Base-by-base conservation (phyloP, 2,888 invertebrate genomes). In the Caenorhabditis japonica region DNA sequence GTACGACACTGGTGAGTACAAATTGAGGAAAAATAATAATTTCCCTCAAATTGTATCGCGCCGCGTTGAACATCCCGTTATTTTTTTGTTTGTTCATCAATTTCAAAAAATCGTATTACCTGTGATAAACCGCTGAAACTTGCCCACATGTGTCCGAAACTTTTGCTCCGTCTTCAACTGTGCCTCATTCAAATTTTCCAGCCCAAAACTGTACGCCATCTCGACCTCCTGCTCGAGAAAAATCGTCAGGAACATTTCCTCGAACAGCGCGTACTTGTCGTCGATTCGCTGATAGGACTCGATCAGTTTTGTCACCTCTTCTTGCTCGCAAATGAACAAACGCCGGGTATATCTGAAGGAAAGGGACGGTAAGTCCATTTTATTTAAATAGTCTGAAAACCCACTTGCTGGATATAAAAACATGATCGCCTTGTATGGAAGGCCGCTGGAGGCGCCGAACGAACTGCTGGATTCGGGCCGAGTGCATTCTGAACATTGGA, bases 61-160 rank as follows among this genome's bases (percentile, higher is more conserved):
- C n/a, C n/a, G n/a, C n/a, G n/a, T n/a, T n/a, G n/a, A n/a, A n/a
- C n/a, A n/a, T n/a, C n/a, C n/a, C n/a, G n/a, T n/a, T n/a, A n/a
- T n/a, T n/a, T n/a, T n/a, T n/a, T n/a, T n/a, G n/a, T n/a, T n/a
- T n/a, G n/a, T n/a, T n/a, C n/a, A n/a, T n/a, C n/a, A n/a, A n/a
- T n/a, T n/a, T n/a, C n/a, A n/a, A n/a, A n/a, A n/a, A n/a, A n/a
- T n/a, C n/a, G n/a, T 30, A 23, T 43, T 41, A 71, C 70, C 58
- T 10, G 80, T 85, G 47, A 84, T 81, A 66, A 85, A 84, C 43
- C 84, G 61, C 47, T 81, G 81, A 56, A 84, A 84, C 55, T 84
- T 84, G 30, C 83, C 82, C 8, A 84, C 81, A 62, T 85, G 85
- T 5, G 85, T 85, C 51, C 84, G 58, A 43, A 79, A 79, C 38